These are phyloP conservation scores for Xerus rutilus DNA, from an alignment of 2,797 vertebrate species.

Conservation along the genomic window DNA sequence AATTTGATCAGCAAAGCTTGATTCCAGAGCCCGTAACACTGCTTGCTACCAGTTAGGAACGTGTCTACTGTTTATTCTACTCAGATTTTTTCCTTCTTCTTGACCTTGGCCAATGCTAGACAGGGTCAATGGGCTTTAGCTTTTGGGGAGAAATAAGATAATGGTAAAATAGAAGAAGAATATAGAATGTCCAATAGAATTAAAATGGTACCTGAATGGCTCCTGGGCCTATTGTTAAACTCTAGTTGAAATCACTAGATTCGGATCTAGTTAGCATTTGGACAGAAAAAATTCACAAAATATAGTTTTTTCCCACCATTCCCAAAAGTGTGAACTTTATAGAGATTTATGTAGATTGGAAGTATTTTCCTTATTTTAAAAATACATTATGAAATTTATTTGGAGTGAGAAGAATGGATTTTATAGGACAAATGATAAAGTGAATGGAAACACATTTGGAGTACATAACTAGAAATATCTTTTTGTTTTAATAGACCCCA, in stretches of 20 bases:
- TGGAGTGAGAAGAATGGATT: background rate
- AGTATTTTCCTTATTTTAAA: background rate
- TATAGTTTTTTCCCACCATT: background rate
- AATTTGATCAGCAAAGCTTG: background rate
- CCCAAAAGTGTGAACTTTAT: background rate
- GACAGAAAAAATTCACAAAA: background rate
- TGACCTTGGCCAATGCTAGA: background rate
- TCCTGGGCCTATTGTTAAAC: background rate
- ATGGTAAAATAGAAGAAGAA: background rate
- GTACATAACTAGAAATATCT: background rate
- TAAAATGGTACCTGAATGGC: background rate
- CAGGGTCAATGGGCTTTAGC: background rate
- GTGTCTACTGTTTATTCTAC: background rate
- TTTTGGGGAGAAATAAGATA: background rate
- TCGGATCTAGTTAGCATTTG: background rate
- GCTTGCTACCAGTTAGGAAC: background rate
- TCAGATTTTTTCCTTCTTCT: background rate
- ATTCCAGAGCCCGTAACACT: background rate
- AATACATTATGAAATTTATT: conserved; percentile 4
- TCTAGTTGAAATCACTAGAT: background rate
- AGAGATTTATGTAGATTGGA: background rate
- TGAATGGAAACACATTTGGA: background rate
- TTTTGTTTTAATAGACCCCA: background rate
- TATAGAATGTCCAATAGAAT: background rate
- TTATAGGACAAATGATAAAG: background rate